A percentile compares a stretch with the other conserved stretches of the same genome.
These are phyloP conservation scores for Papilio polyxenes DNA, from an alignment of 1,140 invertebrate genomes.

Conservation along the genomic window DNA sequence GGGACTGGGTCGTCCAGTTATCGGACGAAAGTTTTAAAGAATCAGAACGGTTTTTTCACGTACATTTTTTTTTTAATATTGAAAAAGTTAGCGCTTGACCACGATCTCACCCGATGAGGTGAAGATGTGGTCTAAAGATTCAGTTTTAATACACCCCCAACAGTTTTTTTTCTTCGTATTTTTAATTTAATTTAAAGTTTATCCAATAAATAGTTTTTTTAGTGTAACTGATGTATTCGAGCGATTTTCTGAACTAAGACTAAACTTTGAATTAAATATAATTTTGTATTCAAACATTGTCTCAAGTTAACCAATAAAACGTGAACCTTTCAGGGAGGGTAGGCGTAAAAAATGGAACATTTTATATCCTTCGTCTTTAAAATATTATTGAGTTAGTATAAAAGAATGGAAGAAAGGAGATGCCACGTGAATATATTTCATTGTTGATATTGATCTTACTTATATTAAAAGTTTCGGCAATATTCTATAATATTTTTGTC, in stretches of 20 bases:
- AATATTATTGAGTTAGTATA: constrained; percentile 52
- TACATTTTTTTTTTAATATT: too few species aligned
- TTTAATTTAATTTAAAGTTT: too few species aligned
- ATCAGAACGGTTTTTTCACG: too few species aligned
- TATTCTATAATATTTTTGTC: background rate
- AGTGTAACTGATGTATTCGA: too few species aligned
- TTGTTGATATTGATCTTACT: background rate
- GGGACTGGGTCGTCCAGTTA: too few species aligned
- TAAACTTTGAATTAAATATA: background rate
- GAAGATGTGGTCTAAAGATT: too few species aligned
- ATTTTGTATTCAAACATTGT: constrained; percentile 26
- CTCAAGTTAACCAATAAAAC: constrained; percentile 52
- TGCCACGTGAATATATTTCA: constrained; percentile 5
- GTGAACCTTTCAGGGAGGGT: constrained; percentile 50
- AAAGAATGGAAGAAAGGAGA: constrained; percentile 42
- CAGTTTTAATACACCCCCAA: too few species aligned
- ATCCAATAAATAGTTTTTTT: too few species aligned
- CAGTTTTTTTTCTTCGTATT: too few species aligned
- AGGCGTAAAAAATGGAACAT: constrained; percentile 61
- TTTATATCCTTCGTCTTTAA: constrained; percentile 60
- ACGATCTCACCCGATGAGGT: too few species aligned
- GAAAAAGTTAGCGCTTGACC: too few species aligned
- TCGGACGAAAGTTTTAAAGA: too few species aligned
- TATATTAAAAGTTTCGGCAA: background rate
- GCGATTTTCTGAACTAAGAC: background rate